A percentile compares a stretch with the other conserved stretches of the same genome.
phyloP scores from a whole-genome alignment of 1,140 invertebrate genomes.

The Saccostrea cuccullata region DNA sequence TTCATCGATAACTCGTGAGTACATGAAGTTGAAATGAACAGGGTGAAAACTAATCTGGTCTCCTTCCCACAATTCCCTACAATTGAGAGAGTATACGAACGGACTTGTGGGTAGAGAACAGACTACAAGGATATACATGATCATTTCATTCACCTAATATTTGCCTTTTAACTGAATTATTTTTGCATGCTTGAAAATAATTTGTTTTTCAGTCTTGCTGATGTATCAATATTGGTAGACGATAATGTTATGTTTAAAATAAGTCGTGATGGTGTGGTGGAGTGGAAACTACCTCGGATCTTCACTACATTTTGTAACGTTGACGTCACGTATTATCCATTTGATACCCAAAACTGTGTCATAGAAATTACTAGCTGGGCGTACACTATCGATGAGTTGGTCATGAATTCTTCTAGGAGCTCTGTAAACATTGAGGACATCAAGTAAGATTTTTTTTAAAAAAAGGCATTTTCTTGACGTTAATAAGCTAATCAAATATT shows the following conservation, averaged over 20 bases:
- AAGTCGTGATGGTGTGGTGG: conserved; percentile 86
- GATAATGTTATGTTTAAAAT: conserved; percentile 22
- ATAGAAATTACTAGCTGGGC: conserved; percentile 99
- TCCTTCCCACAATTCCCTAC: too few species aligned
- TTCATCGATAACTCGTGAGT: conserved; percentile 59
- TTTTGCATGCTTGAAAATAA: too few species aligned
- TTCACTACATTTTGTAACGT: conserved; percentile 93
- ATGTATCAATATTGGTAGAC: conserved; percentile 15
- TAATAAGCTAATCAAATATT: not conserved
- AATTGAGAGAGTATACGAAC: too few species aligned
- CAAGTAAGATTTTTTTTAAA: conserved; percentile 38
- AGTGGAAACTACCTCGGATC: conserved; percentile 97
- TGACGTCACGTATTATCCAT: conserved; percentile 86
- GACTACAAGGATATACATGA: too few species aligned
- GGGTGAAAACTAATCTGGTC: not conserved
- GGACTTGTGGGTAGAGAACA: too few species aligned
- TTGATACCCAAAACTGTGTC: conserved; percentile 95
- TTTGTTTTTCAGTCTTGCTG: not conserved
- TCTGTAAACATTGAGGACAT: conserved; percentile 44
- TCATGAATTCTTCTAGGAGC: not conserved
- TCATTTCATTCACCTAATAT: too few species aligned
- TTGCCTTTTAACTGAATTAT: too few species aligned
- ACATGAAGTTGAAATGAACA: not conserved
- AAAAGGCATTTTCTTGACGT: not conserved
- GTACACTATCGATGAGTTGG: conserved; percentile 80